Evolutionary conservation across 2,797 vertebrate species (phyloP).

Genomic region (Micromesistius poutassou): DNA sequence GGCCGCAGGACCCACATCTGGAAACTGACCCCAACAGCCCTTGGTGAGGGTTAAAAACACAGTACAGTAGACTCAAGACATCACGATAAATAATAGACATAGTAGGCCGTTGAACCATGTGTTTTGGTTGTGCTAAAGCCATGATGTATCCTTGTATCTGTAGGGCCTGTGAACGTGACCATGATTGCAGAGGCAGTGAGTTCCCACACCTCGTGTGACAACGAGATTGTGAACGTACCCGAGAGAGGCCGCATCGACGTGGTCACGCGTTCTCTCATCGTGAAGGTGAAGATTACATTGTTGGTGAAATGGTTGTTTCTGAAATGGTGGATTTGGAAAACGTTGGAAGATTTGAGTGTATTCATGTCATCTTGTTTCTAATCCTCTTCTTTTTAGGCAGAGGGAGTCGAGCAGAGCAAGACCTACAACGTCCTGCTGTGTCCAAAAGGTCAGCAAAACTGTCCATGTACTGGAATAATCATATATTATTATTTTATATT

Average conservation of each 20-base stretch:
- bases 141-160: not conserved
- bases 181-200: slow-evolving; percentile 71
- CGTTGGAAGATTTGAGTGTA: not conserved
- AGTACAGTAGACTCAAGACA: not conserved
- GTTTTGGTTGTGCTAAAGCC: not conserved
- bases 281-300: slow-evolving; percentile 56
- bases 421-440: slow-evolving; percentile 65
- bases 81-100: not conserved
- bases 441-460: slow-evolving; percentile 60
- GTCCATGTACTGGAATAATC: not conserved
- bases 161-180: slow-evolving; percentile 74
- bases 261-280: slow-evolving; percentile 57
- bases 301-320: not conserved
- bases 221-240: slow-evolving; percentile 66
- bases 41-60: slow-evolving; percentile 48
- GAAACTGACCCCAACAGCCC: slow-evolving; percentile 49
- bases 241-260: slow-evolving; percentile 69
- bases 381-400: slow-evolving; percentile 48
- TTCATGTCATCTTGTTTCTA: not conserved
- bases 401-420: slow-evolving; percentile 59
- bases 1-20: slow-evolving; percentile 64
- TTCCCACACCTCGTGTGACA: slow-evolving; percentile 62
- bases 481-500: not conserved
- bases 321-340: not conserved
- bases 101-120: not conserved